Evolutionary conservation across 2,797 vertebrate genomes (phyloP), one percentile per base, ranked within the genome.

Genomic region (Nothura maculosa): DNA sequence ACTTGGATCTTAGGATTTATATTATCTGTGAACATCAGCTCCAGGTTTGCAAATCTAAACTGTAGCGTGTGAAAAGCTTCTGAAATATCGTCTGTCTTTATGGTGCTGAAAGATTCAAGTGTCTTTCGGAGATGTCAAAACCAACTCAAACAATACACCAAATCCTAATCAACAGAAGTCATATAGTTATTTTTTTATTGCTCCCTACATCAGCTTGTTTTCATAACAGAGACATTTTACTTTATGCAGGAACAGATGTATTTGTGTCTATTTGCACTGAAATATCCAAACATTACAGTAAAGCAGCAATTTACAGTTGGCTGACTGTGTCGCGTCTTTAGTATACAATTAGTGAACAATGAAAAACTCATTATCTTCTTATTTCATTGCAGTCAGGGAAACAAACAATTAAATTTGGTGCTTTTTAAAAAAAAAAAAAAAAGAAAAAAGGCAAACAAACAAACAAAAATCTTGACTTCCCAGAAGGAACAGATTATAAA

Each of bases 181-280:
- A 90, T 76, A 54, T 58, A 79, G 91, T 93, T 94, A 93, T 97
- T 97, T 96, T 96, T 96, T 96, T 91, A 96, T 96, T 94, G 86
- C 67, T 97, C 72, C 94, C 85, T 89, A 74, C 85, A 89, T 97
- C 95, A 96, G 94, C 90, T 96, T 98, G 93, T 97, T 98, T 98
- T 97, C 96, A 96, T 96, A 97, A 94, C 76, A 94, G 62, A 97
- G 92, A 61, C 86, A 92, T 95, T 97, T 97, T 95, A 87, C 80
- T 98, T 97, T 97, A 95, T 92, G 81, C 87, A 79, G 93, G 91
- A 98, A 96, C 97, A 98, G 97, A 98, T 98, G 96, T 95, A 97
- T 97, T 96, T 97, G 96, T 95, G 95, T 96, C 96, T 97, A 96
- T 97, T 98, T 97, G 88, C 87, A 93, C 88, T 90, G 88, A 96